Percentiles rank a stretch among this genome's conserved stretches.
Evolutionary conservation across 2,113 vertebrate species (phyloP).

Genomic region (Peromyscus maniculatus): DNA sequence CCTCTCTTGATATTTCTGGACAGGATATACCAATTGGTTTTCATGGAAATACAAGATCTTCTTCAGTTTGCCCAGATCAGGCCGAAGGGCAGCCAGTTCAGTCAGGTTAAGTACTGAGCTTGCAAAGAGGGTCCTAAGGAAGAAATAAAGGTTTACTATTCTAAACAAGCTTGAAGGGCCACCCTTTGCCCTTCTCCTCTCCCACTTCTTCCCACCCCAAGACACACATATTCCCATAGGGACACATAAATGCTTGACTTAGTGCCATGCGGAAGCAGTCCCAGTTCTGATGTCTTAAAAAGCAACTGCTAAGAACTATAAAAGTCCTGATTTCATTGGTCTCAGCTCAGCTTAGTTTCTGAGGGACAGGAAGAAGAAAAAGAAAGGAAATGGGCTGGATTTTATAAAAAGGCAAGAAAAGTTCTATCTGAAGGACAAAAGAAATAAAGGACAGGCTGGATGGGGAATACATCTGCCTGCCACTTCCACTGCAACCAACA

Average conservation of each 20-base stretch:
- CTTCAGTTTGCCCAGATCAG: slow-evolving; percentile 93
- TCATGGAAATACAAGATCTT: slow-evolving; percentile 99
- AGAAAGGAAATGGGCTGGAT: slow-evolving; percentile 85
- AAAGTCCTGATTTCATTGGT: slow-evolving; percentile 90
- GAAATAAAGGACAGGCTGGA: slow-evolving; percentile 90
- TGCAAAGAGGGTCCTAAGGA: slow-evolving; percentile 93
- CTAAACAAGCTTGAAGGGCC: slow-evolving; percentile 84
- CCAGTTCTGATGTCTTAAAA: slow-evolving; percentile 93
- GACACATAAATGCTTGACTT: slow-evolving; percentile 92
- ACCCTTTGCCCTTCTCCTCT: slow-evolving; percentile 83
- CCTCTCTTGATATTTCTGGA: slow-evolving; percentile 94
- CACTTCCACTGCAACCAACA: slow-evolving; percentile 89
- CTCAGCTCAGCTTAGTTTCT: slow-evolving; percentile 85
- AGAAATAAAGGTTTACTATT: slow-evolving; percentile 88
- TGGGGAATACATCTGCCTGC: slow-evolving; percentile 88
- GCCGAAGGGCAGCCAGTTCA: slow-evolving; percentile 93
- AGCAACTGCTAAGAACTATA: slow-evolving; percentile 89
- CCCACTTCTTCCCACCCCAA: slow-evolving; percentile 69
- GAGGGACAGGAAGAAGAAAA: slow-evolving; percentile 84
- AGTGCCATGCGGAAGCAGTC: slow-evolving; percentile 86
- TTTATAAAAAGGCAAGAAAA: slow-evolving; percentile 89
- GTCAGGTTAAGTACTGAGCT: slow-evolving; percentile 97
- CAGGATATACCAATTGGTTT: slow-evolving; percentile 97
- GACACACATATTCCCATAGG: slow-evolving; percentile 90
- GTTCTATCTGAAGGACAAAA: slow-evolving; percentile 89